Conservation (phyloP, 2,888 invertebrate species). For the Noctuana brunneofusca region DNA sequence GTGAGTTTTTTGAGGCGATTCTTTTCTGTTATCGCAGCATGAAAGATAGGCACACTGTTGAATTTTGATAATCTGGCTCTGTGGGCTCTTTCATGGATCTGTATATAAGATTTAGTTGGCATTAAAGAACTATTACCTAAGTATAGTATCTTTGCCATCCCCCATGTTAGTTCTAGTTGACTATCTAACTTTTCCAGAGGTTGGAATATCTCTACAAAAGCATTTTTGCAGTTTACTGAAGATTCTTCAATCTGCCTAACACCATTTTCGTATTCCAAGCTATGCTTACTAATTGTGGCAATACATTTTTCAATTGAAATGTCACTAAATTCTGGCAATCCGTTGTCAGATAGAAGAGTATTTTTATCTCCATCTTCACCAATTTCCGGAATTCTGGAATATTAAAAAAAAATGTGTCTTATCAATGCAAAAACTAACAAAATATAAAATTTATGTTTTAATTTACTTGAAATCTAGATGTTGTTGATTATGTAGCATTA, state of each 20-base stretch:
- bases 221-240: slow-evolving; percentile 75
- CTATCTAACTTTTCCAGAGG: slow-evolving; percentile 89
- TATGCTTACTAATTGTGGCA: slow-evolving; percentile 91
- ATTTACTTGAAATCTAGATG: too few relatives aligned
- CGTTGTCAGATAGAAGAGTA: slow-evolving; percentile 87
- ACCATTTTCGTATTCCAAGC: slow-evolving; percentile 90
- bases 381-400: slow-evolving; percentile 89
- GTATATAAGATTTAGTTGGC: slow-evolving; percentile 90
- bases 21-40: slow-evolving; percentile 84
- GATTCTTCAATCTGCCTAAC: slow-evolving; percentile 86
- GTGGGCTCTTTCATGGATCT: slow-evolving; percentile 90
- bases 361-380: slow-evolving; percentile 92
- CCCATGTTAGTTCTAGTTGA: slow-evolving; percentile 93
- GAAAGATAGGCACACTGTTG: slow-evolving; percentile 86
- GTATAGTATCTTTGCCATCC: slow-evolving; percentile 92
- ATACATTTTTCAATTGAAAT: slow-evolving; percentile 93
- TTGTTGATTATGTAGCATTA: too few relatives aligned
- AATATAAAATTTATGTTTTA: background rate
- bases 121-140: slow-evolving; percentile 90
- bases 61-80: slow-evolving; percentile 89
- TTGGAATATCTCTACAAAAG: slow-evolving; percentile 87
- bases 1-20: slow-evolving; percentile 71
- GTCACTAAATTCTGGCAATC: slow-evolving; percentile 90
- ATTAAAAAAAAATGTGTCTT: slow-evolving; percentile 28
- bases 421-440: background rate